phyloP scores from a whole-genome alignment of 1,140 invertebrate species.

The Belonocnema kinseyi region DNA sequence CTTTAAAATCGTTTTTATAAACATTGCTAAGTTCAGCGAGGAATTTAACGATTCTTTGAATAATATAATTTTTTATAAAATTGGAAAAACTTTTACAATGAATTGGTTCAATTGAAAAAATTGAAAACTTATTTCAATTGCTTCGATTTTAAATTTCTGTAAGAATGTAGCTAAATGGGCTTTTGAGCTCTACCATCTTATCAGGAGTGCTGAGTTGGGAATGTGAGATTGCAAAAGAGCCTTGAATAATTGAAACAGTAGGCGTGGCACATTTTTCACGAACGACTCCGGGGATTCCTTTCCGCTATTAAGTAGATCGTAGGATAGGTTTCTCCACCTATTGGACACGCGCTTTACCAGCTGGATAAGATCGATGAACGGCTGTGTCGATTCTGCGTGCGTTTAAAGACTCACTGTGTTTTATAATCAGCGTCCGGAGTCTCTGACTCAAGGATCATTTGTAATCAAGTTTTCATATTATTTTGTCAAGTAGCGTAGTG shows the following conservation, averaged over 20 bases:
- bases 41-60: no score
- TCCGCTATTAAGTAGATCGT: slow-evolving; percentile 20
- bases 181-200: no score
- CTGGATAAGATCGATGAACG: slow-evolving; percentile 17
- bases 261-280: slow-evolving; percentile 16
- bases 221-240: background rate
- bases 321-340: background rate
- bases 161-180: no score
- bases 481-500: no score
- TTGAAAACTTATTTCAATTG: no score
- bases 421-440: background rate
- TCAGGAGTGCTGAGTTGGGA: background rate
- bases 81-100: no score
- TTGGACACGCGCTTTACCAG: slow-evolving; percentile 20
- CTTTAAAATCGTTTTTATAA: no score
- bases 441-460: background rate
- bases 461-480: background rate
- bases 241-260: slow-evolving; percentile 16
- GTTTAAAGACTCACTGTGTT: background rate
- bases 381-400: background rate
- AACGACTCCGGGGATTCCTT: slow-evolving; percentile 3
- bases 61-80: no score
- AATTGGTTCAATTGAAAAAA: no score
- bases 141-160: no score
- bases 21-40: no score